Evolutionary conservation across 1,140 invertebrate genomes (phyloP).

Genomic region (Sitobion miscanthi): DNA sequence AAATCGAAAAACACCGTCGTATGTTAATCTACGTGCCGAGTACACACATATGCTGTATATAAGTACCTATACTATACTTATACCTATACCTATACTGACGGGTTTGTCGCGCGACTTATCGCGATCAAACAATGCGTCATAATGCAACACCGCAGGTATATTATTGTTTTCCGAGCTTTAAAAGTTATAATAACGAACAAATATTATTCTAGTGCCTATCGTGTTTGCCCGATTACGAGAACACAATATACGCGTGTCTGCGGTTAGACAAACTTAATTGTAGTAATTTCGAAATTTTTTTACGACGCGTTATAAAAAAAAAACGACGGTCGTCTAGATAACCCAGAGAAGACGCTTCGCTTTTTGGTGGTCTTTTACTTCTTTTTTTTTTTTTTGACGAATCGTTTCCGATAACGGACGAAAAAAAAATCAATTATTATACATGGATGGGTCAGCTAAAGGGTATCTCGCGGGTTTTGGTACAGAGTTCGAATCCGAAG

Average conservation of each 20-base stretch:
- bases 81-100: not conserved
- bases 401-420: not conserved
- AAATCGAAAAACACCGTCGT: not conserved
- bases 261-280: not conserved
- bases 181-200: not conserved
- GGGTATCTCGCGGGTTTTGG: not conserved
- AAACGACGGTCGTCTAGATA: not conserved
- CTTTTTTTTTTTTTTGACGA: not conserved
- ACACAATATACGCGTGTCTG: not conserved
- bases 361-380: not conserved
- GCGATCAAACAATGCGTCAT: constrained; percentile 17
- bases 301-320: constrained; percentile 15
- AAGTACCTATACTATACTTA: not conserved
- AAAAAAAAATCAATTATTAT: not conserved
- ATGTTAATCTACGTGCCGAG: not conserved
- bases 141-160: not conserved
- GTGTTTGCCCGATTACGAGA: constrained; percentile 19
- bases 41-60: too few species aligned
- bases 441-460: constrained; percentile 15
- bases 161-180: not conserved
- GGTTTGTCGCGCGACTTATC: not conserved
- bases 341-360: not conserved
- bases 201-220: not conserved
- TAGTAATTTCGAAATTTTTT: not conserved
- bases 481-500: constrained; percentile 33